Evolutionary conservation across 2,113 vertebrate species (phyloP).

Genomic region (Erythrocercus mccallii): DNA sequence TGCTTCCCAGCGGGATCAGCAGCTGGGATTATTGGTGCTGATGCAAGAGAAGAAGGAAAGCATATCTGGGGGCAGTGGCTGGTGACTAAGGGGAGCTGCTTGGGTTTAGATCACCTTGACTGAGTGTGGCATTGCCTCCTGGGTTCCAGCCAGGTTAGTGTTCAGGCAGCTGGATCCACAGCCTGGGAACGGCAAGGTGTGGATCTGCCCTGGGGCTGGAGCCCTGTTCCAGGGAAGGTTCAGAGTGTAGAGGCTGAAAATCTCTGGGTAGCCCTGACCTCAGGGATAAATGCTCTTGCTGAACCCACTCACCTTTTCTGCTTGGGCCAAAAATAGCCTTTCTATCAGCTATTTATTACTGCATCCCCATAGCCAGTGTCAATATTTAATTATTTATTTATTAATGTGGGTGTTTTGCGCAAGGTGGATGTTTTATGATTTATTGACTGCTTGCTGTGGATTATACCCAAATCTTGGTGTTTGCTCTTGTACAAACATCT

Average conservation of each 20-base stretch:
- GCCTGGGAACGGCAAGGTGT: not conserved
- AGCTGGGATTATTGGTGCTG: not conserved
- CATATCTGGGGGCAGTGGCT: accelerated
- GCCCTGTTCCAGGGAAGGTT: accelerated
- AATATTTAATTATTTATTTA: not conserved
- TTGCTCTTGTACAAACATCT: not conserved
- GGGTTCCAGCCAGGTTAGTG: not conserved
- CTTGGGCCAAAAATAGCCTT: not conserved
- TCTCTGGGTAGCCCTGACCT: accelerated
- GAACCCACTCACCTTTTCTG: not conserved
- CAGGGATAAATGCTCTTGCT: not conserved
- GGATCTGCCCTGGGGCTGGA: not conserved
- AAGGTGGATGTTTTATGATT: not conserved
- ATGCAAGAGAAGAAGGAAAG: not conserved
- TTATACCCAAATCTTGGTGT: not conserved
- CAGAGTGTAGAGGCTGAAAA: not conserved
- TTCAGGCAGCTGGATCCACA: not conserved
- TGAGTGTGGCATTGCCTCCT: not conserved
- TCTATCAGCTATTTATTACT: not conserved
- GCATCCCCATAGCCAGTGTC: not conserved
- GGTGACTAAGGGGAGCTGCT: not conserved
- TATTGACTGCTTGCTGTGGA: not conserved
- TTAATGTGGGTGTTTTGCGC: not conserved
- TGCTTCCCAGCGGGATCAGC: not conserved
- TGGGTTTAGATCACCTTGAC: not conserved